Evolutionary conservation across 2,113 vertebrate species (phyloP).

Genomic region (Melanocharis versteri): DNA sequence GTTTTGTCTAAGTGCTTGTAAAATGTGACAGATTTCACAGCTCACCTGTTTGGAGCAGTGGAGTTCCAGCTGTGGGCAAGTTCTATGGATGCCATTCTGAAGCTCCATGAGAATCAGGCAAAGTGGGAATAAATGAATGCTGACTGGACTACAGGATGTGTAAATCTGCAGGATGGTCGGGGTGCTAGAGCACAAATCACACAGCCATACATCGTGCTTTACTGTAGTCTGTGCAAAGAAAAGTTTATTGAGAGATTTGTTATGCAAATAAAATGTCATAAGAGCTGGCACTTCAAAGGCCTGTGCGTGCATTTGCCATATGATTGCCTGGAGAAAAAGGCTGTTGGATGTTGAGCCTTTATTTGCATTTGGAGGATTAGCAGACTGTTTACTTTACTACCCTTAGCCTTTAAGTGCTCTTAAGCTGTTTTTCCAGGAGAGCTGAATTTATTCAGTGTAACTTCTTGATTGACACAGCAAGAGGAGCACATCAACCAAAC

Average conservation of each 20-base stretch:
- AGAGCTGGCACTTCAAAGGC: slow-evolving; percentile 32
- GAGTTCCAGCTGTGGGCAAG: background rate
- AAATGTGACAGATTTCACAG: background rate
- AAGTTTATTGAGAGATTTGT: background rate
- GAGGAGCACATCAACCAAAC: background rate
- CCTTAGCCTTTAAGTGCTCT: slow-evolving; percentile 43
- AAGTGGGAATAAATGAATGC: background rate
- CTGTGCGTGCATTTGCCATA: background rate
- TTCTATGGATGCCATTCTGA: background rate
- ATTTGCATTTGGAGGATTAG: slow-evolving; percentile 53
- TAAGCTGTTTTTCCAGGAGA: slow-evolving; percentile 13
- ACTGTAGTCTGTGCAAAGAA: background rate
- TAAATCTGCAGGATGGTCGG: background rate
- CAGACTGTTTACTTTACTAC: slow-evolving; percentile 38
- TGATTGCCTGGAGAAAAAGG: background rate
- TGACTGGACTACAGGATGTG: background rate
- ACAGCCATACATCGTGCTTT: rapidly evolving
- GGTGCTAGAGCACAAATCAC: background rate
- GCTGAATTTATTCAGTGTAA: slow-evolving; percentile 36
- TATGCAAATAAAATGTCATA: slow-evolving; percentile 19
- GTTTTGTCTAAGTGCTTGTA: background rate
- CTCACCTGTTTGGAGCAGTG: background rate
- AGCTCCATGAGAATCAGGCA: background rate
- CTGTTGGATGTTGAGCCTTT: background rate
- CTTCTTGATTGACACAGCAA: slow-evolving; percentile 15